phyloP scores from a whole-genome alignment of 2,888 invertebrate species.

The Rapana venosa region DNA sequence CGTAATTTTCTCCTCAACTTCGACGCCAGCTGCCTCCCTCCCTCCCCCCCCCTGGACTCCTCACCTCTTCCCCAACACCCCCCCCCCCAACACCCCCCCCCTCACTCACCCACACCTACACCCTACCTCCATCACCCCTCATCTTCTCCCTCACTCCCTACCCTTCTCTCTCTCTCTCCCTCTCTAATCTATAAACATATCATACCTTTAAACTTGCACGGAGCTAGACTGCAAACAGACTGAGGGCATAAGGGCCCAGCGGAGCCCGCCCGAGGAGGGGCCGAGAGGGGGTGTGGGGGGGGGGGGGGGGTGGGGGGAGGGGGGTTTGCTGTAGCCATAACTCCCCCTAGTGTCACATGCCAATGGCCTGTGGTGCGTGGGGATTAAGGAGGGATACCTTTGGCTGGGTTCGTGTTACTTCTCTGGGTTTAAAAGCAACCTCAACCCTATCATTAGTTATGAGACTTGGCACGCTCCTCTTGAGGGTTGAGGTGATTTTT shows the following conservation, averaged over 20 bases:
- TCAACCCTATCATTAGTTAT: slow-evolving; percentile 27
- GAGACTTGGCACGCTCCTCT: slow-evolving; percentile 19
- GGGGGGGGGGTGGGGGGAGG: background rate
- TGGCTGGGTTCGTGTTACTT: slow-evolving; percentile 4
- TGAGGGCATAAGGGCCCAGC: background rate
- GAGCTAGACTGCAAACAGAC: background rate
- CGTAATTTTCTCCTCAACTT: background rate
- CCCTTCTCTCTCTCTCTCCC: background rate
- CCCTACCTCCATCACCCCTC: background rate
- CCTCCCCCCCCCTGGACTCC: too few relatives aligned
- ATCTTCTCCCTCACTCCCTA: background rate
- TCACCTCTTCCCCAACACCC: background rate
- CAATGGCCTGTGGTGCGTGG: background rate
- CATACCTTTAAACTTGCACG: background rate
- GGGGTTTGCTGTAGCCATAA: background rate
- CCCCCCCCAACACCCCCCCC: background rate
- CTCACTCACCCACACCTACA: background rate
- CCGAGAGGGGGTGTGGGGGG: background rate
- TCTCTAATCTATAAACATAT: background rate
- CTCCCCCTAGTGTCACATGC: background rate
- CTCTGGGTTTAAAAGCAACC: background rate
- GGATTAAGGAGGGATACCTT: background rate
- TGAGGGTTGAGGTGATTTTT: background rate
- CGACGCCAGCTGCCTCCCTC: too few relatives aligned
- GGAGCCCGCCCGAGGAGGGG: background rate